Base-by-base conservation (phyloP, 2,888 invertebrate species). In the Lasioglossum oenotherae region DNA sequence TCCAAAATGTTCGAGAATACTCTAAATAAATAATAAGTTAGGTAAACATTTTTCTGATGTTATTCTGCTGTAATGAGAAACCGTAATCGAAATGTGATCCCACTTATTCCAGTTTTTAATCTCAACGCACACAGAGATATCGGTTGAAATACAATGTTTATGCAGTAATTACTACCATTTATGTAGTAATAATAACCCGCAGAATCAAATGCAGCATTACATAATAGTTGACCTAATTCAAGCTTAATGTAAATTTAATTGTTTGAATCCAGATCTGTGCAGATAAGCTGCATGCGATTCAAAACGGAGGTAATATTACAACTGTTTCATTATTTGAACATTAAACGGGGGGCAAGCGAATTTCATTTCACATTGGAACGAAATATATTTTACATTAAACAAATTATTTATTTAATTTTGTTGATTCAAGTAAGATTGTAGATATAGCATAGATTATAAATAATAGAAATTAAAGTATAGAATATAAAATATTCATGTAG, bases 191-290 rank as follows among this genome's bases (percentile, higher is more conserved):
- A 19, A 64, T 64, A 64, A 31, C 31, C 31, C 31, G 31, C 64
- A 31, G 31, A 2, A 16, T 64, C 64, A 31, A 31, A 64, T 3
- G 14, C 31, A 31, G 19, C 31, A 64, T 64, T 64, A 31, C 31
- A 19, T 2, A 64, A 19, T 64, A 64, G 64, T 64, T 31, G 31
- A 31, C 64, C 64, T 19, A 19, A 64, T 64, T 64, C 2, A 64
- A 27, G 64, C 64, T 64, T 31, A 31, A 64, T 64, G 64, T 31
- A 64, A 64, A 31, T 64, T 64, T 64, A 31, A 64, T 64, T 31
- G 19, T 64, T 31, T 31, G 6, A 64, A 64, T 31, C 31, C 31
- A 31, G 16, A 8, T 31, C 64, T 19, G 31, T 19, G 31, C 19
- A 6, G 64, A 64, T 64, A 31, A 64, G 31, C 64, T 31, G 19